A percentile compares a stretch with the other conserved stretches of the same genome.
phyloP scores from a whole-genome alignment of 2,797 vertebrate species.

The Acanthurus leucopareius region DNA sequence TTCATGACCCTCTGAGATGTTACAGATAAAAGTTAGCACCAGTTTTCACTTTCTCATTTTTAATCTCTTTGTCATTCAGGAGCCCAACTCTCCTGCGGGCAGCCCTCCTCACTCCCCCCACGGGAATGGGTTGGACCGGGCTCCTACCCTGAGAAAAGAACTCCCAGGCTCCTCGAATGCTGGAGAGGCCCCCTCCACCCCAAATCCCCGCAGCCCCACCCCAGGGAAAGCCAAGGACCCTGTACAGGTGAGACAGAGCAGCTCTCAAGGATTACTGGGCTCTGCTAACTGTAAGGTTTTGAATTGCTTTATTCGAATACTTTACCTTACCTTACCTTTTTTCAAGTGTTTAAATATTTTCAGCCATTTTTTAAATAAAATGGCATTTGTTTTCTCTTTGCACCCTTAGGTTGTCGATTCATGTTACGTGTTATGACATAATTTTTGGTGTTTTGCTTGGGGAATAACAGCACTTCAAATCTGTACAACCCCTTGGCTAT shows the following conservation, averaged over 20 bases:
- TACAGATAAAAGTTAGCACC: not conserved
- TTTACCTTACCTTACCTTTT: not conserved
- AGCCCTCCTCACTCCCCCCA: constrained; percentile 84
- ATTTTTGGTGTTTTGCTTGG: constrained; percentile 20
- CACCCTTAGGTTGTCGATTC: not conserved
- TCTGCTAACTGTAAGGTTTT: not conserved
- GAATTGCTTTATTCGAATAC: not conserved
- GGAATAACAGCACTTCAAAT: not conserved
- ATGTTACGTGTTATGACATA: not conserved
- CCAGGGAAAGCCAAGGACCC: constrained; percentile 87
- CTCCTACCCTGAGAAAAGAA: constrained; percentile 80
- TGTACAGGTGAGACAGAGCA: constrained; percentile 77
- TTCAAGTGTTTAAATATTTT: not conserved
- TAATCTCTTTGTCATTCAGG: constrained; percentile 78
- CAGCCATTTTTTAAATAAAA: not conserved
- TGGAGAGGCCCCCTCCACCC: constrained; percentile 80
- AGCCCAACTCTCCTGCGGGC: constrained; percentile 87
- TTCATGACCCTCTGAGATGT: not conserved
- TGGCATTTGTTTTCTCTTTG: not conserved
- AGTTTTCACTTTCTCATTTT: not conserved
- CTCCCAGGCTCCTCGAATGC: constrained; percentile 86
- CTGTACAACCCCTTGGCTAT: not conserved
- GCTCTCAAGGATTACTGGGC: not conserved
- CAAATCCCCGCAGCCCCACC: constrained; percentile 83
- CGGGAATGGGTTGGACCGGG: constrained; percentile 85